Base-by-base conservation (phyloP, 2,888 invertebrate genomes). In the Neoscelio sp. region DNA sequence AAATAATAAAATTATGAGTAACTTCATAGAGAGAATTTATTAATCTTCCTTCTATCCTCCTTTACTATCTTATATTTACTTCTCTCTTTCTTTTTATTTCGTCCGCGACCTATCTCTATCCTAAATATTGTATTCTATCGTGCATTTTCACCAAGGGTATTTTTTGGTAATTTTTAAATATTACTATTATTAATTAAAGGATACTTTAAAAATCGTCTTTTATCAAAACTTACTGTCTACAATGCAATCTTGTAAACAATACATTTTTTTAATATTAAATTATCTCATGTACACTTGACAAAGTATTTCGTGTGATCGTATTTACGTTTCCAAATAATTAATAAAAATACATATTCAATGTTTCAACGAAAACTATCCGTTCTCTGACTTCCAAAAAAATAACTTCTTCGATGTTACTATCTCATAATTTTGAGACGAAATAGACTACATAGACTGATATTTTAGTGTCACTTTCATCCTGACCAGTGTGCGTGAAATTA, bases 391-490 rank as follows among this genome's bases (percentile, higher is more conserved):
- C 12, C 10, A 13, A 40, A 58, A 58, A 50, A 50, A 46, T 58
- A 56, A 68, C 58, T 62, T 71, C 18, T 65, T 52, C 23, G 44
- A 33, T 23, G 64, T 28, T 13, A 17, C 33, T 44, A 28, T 64
- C 40, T 54, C 54, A 54, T 52, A 40, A 56, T 48, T 48, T 74
- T 5, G 52, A 35, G 52, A 35, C 33, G 71, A 60, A 71, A 44
- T 18, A 46, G 30, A 48, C 35, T 62, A 71, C 23, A 15, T 58
- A 28, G 30, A 6, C 20, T 26, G 73, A 73, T 74, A 74, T 74
- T 65, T 74, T 65, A 42, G 58, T 74, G 65, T 74, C 64, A 62
- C 74, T 74, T 74, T 74, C 65, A 74, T 74, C 74, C 74, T 74
- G 74, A 65, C 33, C 74, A 73, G 38, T 56, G 56, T 64, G 73